Evolutionary conservation across 1,140 invertebrate species (phyloP).

Genomic region (Procambarus virginalis): DNA sequence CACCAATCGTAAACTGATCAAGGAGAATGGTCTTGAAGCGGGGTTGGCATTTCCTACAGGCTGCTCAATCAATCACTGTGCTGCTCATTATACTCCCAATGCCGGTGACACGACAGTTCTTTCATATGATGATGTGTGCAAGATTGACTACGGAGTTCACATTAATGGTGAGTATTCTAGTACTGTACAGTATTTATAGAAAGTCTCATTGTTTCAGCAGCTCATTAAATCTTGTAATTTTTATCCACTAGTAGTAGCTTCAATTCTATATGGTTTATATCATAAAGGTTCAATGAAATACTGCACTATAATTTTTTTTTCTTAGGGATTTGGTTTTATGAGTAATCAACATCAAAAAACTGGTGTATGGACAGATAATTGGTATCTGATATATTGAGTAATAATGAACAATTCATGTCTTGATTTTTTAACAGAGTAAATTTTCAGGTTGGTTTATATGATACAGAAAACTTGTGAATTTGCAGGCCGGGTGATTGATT

Average conservation of each 20-base stretch:
- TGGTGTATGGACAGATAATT: too few species aligned
- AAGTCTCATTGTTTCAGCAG: background rate
- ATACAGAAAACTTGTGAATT: background rate
- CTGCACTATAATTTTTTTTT: too few species aligned
- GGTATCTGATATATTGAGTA: too few species aligned
- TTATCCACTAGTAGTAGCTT: too few species aligned
- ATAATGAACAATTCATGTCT: too few species aligned
- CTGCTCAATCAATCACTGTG: slow-evolving; percentile 98
- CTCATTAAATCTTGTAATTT: background rate
- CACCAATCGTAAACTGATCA: slow-evolving; percentile 92
- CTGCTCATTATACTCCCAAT: slow-evolving; percentile 99
- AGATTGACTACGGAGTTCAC: slow-evolving; percentile 99
- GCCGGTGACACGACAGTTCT: slow-evolving; percentile 97
- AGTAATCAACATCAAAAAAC: too few species aligned
- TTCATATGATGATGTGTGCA: slow-evolving; percentile 98
- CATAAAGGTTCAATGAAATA: too few species aligned
- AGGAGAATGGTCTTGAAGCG: slow-evolving; percentile 95
- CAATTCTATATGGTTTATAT: too few species aligned
- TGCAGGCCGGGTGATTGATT: slow-evolving; percentile 95
- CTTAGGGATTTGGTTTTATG: too few species aligned
- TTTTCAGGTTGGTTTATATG: too few species aligned
- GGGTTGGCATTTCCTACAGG: slow-evolving; percentile 99
- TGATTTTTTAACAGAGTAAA: too few species aligned
- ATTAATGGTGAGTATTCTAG: slow-evolving; percentile 87
- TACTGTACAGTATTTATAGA: background rate